Base-by-base conservation (phyloP, 1,140 invertebrate species). In the Trichogramma pretiosum region DNA sequence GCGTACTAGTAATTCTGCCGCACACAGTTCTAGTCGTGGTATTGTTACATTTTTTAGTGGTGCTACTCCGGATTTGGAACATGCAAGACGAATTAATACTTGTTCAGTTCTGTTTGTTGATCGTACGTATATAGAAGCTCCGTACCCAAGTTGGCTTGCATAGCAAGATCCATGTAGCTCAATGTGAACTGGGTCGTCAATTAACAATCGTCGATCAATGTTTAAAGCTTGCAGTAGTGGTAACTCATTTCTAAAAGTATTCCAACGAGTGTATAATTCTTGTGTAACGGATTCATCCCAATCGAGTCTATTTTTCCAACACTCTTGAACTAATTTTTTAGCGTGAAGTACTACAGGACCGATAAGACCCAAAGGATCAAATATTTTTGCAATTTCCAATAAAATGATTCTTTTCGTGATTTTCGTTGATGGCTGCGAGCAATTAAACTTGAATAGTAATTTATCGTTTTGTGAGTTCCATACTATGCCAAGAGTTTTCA, bases 141-240 rank as follows among this genome's bases (percentile, higher is more conserved):
- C 47, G n/a, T 48, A 39, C 1, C 52, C 52, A 3, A 14, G 35
- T 28, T 48, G 19, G 2, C 36, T 46, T 2, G 52, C 48, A 28
- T 57, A 50, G 11, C 46, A 38, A 42, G 53, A 57, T 3, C 52
- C 55, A 24, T 46, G 46, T 0, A 53, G 13, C 21, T 54, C 24
- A 11, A 53, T 37, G 0, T 23, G 0, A 1, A 1, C 9, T 0
- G 4, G 0, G 19, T 46, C 30, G 7, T 13, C 3, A 3, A 33
- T 14, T 1, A 46, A 22, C 1, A 50, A 13, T 7, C 44, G 30
- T n/a, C 48, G 22, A 1, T 9, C 1, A n/a, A 51, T 40, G 14
- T 10, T 10, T 7, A 56, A 13, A 23, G 43, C 3, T 3, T 38
- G 11, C 10, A 51, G 7, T 7, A 32, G 9, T 8, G 19, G 0